Base-by-base conservation (phyloP, 2,113 vertebrate genomes). In the Passer montanus region DNA sequence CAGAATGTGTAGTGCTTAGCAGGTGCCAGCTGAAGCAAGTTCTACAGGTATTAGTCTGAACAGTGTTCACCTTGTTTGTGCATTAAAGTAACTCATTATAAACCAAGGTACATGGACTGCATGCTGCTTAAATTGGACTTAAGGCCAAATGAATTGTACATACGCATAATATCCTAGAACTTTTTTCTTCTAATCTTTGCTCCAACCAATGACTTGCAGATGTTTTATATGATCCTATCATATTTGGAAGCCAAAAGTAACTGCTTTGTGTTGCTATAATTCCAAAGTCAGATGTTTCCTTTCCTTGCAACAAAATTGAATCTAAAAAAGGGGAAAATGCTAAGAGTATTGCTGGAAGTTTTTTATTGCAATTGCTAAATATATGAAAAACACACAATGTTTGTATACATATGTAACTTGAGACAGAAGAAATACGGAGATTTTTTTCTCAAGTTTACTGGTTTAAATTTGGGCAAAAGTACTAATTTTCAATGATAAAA, bases 141-240 rank as follows among this genome's bases (percentile, higher is more conserved):
- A 72, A 76, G 31, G 52, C 39, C 69, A 89, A 94, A 95, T 92
- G 91, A 94, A 91, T 89, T 93, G 77, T 85, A 89, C 80, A 62
- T 87, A 90, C 68, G 41, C 84, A 93, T 90, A 86, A 90, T 89
- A 89, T 80, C 59, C 49, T 72, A 92, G 59, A 90, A 72, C 27
- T 11, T 95, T 95, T 92, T 77, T 59, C 81, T 87, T 94, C 84
- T 95, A 87, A 90, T 95, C 87, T 95, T n/a, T 88, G n/a, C 60
- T 86, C 64, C 63, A 91, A 27, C 90, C 91, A 95, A 94, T 73
- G 93, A 80, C 87, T 97, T 96, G 84, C 95, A 97, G 95, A 93
- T 97, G 95, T 96, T 96, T 94, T 92, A 91, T 93, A 78, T 80
- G 74, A 82, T 79, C 67, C 91, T 83, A 83, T 92, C 88, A 53